phyloP scores from a whole-genome alignment of 2,797 vertebrate genomes.

The Enteromius afrohamiltoni region DNA sequence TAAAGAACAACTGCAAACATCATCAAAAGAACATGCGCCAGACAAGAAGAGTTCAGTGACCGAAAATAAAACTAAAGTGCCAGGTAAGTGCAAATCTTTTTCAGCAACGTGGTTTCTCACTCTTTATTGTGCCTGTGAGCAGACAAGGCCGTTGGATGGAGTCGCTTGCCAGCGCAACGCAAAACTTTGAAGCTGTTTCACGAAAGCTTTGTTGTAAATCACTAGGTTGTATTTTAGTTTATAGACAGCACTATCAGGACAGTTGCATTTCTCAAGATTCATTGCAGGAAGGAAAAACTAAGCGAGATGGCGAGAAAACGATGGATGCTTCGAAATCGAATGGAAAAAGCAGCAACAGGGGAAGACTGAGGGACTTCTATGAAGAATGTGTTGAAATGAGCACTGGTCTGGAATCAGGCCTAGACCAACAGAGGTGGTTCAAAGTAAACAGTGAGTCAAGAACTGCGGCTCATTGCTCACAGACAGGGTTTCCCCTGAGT shows the following conservation, averaged over 20 bases:
- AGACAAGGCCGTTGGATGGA: conserved; percentile 7
- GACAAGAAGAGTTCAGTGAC: conserved; percentile 46
- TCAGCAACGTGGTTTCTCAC: background rate
- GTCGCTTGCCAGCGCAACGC: conserved; percentile 28
- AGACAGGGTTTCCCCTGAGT: conserved; percentile 64
- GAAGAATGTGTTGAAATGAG: conserved; percentile 80
- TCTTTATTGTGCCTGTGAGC: conserved; percentile 41
- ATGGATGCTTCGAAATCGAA: conserved; percentile 64
- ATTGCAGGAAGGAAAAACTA: conserved; percentile 71
- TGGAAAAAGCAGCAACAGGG: conserved; percentile 72
- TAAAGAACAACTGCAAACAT: conserved; percentile 42
- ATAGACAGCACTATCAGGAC: conserved; percentile 52
- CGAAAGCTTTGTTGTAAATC: conserved; percentile 52
- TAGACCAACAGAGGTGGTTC: conserved; percentile 78
- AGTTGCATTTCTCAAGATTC: conserved; percentile 69
- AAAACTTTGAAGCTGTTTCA: conserved; percentile 39
- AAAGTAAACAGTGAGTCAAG: conserved; percentile 81
- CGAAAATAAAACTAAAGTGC: conserved; percentile 54
- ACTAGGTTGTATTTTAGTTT: conserved; percentile 64
- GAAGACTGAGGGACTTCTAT: conserved; percentile 77
- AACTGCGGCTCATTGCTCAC: conserved; percentile 64
- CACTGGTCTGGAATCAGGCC: conserved; percentile 69
- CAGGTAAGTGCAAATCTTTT: conserved; percentile 65
- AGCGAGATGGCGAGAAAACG: conserved; percentile 67
- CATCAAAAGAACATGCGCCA: background rate